Evolutionary conservation across 2,888 invertebrate genomes (phyloP), one percentile per base, ranked within the genome.

Genomic region (Troides aeacus): DNA sequence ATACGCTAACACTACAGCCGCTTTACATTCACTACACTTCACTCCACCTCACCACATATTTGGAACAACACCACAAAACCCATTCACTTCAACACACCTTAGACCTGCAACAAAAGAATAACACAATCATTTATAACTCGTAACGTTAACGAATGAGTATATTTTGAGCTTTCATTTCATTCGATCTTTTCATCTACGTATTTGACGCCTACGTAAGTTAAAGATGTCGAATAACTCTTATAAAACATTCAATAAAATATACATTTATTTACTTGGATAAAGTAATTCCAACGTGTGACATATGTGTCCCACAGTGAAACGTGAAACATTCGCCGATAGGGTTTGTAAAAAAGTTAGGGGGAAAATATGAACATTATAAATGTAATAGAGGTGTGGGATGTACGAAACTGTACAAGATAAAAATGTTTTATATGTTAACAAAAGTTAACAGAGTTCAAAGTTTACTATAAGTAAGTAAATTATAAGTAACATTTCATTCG

Each of bases 91-190:
- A 87, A 84, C 78, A 69, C 86, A 87, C 86, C 84, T 75, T 72
- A 77, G 78, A 86, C 84, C 90, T 90, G 90, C 18, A 88, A 89
- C 82, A 84, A 84, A 69, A 57, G 57, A 53, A 65, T 66, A 24
- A 60, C 21, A 50, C 5, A 15, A 50, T 17, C 18, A 18, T 3
- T 17, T 50, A 50, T 15, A 50, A 50, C 10, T 50, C 50, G 18
- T 50, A 2, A 50, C 50, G 18, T 15, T 50, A 17, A 50, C 50
- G 17, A 50, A 50, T 50, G 18, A 5, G 50, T 2, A 50, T 50
- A 50, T 50, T 53, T n/a, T n/a, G n/a, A n/a, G 7, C n/a, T n/a
- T 53, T 7, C 1, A 53, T n/a, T 53, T 46, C 46, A 12, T 46
- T 46, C 46, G 7, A 50, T 5, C 2, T 53, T 53, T 53, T 53